Evolutionary conservation across 2,888 invertebrate genomes (phyloP), one percentile per base, ranked within the genome.

Genomic region (Antheraea yamamai): DNA sequence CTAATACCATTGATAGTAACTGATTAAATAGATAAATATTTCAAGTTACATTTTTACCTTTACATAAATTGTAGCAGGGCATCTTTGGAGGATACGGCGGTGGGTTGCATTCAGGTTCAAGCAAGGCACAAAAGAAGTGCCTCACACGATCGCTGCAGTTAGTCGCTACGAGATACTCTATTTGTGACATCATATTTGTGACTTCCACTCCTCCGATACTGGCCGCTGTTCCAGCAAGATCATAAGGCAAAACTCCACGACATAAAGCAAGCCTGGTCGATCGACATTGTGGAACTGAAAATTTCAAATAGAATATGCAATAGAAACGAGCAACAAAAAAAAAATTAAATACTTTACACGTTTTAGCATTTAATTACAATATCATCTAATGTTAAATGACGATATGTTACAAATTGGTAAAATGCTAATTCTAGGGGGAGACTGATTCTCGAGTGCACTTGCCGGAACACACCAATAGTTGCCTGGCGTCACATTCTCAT

Each of bases 21-120:
- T 26, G 26, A 64, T 2, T 2, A 26, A 26, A 12, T n/a, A 0
- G 16, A 66, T 66, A 66, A 30, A 23, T 23, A 61, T 61, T 66
- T 66, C 0, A 30, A 66, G 14, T 64, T 30, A 66, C 26, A 35
- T 72, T 75, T n/a, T 72, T 87, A 96, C 96, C 95, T 95, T 95
- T 96, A 82, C 97, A 97, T 78, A 96, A 95, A 81, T 95, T 95
- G 78, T 96, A 93, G 84, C 97, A 97, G 0, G 97, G 97, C 81
- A 95, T 94, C 78, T 96, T 93, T n/a, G 95, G 89, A 10, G 95
- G 93, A 79, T 95, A 95, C 18, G 96, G 95, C 23, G 94, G 91
- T 0, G 96, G 96, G 76, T 95, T 95, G 85, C 97, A 97, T 81
- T 96, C 96, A 0, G 97, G 97, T 81, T 97, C 97, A 64, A 97